Base-by-base conservation (phyloP, 2,888 invertebrate species). In the Gastrophysa polygoni region DNA sequence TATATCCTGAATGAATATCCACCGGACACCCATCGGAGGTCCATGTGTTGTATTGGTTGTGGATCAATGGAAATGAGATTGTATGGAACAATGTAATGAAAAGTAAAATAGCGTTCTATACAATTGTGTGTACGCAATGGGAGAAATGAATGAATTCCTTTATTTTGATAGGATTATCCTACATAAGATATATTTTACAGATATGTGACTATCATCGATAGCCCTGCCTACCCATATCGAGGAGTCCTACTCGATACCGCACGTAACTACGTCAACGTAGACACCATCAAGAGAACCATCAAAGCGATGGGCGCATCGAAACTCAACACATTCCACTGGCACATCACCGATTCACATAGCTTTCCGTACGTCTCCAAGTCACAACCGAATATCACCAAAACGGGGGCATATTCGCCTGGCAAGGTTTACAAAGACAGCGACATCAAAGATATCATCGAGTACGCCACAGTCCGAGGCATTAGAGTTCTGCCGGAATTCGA, bases 271-370 rank as follows among this genome's bases (percentile, higher is more conserved):
- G 86, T 92, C 71, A 86, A 88, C 47, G 85, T 93, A 7, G 87
- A 88, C 0, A 82, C 89, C 0, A 90, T 94, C 62, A 88, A 91
- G 74, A 71, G 86, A 14, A 91, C 93, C 8, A 84, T 98, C 72
- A 95, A 95, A 74, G 95, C 88, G 0, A 96, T 97, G 95, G 90
- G 92, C 0, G 88, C 90, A 77, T 92, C 92, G 24, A 98, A 97
- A 80, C 77, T 97, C 73, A 98, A 97, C 78, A 91, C 93, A 0
- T 92, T 98, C 83, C 97, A 98, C 77, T 97, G 96, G 96, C 93
- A 95, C 75, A 91, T 95, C 56, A 93, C 93, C 0, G 98, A 98
- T 81, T 91, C 93, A 16, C 96, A 96, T 68, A 96, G 96, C 71
- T 98, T 97, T 78, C 97, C 98, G 0, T 91, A 94, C 74, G 90